Base-by-base conservation (phyloP, 2,113 vertebrate genomes). In the Lepus europaeus region DNA sequence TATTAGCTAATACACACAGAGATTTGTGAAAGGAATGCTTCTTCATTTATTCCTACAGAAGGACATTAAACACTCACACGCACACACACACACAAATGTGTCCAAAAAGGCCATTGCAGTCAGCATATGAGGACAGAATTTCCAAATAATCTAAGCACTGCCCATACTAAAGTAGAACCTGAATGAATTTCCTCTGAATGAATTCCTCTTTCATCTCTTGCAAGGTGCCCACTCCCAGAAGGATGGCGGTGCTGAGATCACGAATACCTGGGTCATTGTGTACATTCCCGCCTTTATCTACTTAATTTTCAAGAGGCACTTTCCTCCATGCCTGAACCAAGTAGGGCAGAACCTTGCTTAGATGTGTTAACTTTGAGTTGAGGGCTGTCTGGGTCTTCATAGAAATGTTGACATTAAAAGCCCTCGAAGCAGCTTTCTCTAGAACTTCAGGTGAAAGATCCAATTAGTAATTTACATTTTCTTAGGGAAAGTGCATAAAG, bases 11-110 rank as follows among this genome's bases (percentile, higher is more conserved):
- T 22, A 31, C 12, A 14, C 11, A 69, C 20, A 53, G 14, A n/a
- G 17, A 13, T 36, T 6, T 23, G 70, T 72, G 31, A 93, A 56
- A 49, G 4, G 53, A 92, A 80, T 14, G 16, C 19, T 59, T 33
- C 45, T 72, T 86, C 20, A 39, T 51, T 93, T n/a, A 68, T 83
- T 70, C 76, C 10, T 66, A 77, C 31, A 92, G 17, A 80, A 92
- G 5, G 27, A 70, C 70, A n/a, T 70, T 56, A 25, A 78, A 68
- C 78, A 45, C 45, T 7, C 45, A 45, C 19, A 49, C 66, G 20
- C 5, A 36, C 3, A 72, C 22, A 79, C 49, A 80, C 12, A 76
- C 6, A 7, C 4, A 29, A 33, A 56, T 29, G 5, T 69, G 8
- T 45, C 77, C 17, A 8, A 64, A 61, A 68, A 36, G 2, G 2